Percentiles rank a stretch among this genome's conserved stretches.
These are phyloP conservation scores for Nymphalis polychloros DNA, from an alignment of 2,888 invertebrate genomes.

Conservation along the genomic window DNA sequence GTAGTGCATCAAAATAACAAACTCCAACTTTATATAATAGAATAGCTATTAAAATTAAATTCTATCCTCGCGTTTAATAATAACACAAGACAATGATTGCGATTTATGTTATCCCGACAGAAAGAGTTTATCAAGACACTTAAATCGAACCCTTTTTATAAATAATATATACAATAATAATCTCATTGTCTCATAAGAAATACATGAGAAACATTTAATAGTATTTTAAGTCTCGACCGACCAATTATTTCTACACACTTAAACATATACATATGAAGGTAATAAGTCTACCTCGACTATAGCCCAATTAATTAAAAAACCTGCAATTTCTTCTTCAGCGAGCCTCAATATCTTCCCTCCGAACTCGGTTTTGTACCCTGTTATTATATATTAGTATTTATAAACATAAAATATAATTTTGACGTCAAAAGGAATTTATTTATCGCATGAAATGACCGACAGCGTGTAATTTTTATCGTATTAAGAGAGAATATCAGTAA, in stretches of 20 bases:
- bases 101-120: no score
- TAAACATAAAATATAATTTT: conserved; percentile 67
- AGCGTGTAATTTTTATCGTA: conserved; percentile 61
- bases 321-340: conserved; percentile 36
- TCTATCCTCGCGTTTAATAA: no score
- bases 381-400: conserved; percentile 66
- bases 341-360: conserved; percentile 40
- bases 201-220: background rate
- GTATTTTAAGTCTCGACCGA: background rate
- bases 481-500: conserved; percentile 53
- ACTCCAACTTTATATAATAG: no score
- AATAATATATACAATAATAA: no score
- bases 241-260: conserved; percentile 1
- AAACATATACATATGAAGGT: conserved; percentile 11
- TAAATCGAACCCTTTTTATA: no score
- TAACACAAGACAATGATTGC: no score
- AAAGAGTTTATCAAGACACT: no score
- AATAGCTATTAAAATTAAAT: no score
- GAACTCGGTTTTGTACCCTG: conserved; percentile 44
- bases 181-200: no score
- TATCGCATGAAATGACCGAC: conserved; percentile 51
- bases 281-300: conserved; percentile 25
- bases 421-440: conserved; percentile 58
- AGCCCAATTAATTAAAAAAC: conserved; percentile 36
- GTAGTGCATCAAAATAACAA: no score